Evolutionary conservation across 2,113 vertebrate genomes (phyloP).

Genomic region (Cyprinodon tularosa): DNA sequence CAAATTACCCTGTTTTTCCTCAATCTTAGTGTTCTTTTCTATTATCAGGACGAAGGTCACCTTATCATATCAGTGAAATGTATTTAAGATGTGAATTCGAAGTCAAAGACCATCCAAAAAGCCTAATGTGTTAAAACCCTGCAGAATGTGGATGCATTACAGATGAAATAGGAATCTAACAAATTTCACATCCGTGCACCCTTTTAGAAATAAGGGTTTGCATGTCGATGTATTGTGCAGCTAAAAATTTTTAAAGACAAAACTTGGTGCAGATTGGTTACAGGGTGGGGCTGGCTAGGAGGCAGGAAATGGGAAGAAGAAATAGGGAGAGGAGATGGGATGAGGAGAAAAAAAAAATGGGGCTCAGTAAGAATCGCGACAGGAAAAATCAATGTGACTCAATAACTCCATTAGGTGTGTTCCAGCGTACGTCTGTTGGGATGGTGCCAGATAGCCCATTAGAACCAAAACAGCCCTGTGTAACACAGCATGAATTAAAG

Average conservation of each 20-base stretch:
- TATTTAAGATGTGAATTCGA: background rate
- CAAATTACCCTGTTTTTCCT: background rate
- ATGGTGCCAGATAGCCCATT: constrained; percentile 74
- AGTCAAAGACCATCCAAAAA: background rate
- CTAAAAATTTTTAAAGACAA: background rate
- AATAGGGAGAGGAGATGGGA: constrained; percentile 38
- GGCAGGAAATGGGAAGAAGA: constrained; percentile 2
- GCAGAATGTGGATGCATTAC: background rate
- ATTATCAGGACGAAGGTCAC: background rate
- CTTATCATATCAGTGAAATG: background rate
- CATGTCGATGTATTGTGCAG: background rate
- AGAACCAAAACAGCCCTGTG: constrained; percentile 54
- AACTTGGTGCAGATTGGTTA: constrained; percentile 13
- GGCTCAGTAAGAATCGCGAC: constrained; percentile 44
- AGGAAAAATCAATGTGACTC: constrained; percentile 80
- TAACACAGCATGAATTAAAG: constrained; percentile 76
- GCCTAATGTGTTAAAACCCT: background rate
- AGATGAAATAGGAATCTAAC: background rate
- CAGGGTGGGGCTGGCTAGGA: constrained; percentile 57
- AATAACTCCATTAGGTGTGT: constrained; percentile 74
- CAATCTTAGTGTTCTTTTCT: background rate
- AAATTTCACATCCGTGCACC: background rate
- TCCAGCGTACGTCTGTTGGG: constrained; percentile 62
- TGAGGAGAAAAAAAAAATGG: constrained; percentile 45
- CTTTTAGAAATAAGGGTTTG: background rate